These are phyloP conservation scores for Apotomis betuletana DNA, from an alignment of 2,888 invertebrate genomes.

Conservation along the genomic window DNA sequence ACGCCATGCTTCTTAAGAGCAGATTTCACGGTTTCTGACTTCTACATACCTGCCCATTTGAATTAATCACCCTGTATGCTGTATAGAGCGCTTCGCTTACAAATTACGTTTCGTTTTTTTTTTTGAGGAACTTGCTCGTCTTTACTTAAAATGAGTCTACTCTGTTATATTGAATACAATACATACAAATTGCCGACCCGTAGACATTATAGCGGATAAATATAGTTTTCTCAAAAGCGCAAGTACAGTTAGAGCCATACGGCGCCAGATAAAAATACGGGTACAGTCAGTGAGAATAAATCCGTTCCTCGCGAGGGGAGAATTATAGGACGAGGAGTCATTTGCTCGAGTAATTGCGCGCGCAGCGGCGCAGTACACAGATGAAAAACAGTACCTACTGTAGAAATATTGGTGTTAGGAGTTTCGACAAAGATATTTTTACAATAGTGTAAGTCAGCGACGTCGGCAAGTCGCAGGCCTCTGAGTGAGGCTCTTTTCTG, in stretches of 20 bases:
- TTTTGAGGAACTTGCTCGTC: too few species aligned
- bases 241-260: constrained; percentile 29
- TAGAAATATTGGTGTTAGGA: neutral
- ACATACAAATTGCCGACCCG: neutral
- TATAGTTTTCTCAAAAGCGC: constrained; percentile 7
- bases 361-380: constrained; percentile 46
- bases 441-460: too few species aligned
- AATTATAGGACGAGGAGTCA: constrained; percentile 52
- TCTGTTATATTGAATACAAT: constrained; percentile 4
- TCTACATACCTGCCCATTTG: too few species aligned
- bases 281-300: constrained; percentile 40
- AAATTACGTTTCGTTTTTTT: too few species aligned
- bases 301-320: constrained; percentile 30
- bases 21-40: too few species aligned
- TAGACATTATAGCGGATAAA: constrained; percentile 16
- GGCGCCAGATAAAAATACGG: constrained; percentile 31
- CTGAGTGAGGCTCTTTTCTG: too few species aligned
- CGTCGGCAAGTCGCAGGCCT: too few species aligned
- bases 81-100: too few species aligned
- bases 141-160: neutral
- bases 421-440: too few species aligned
- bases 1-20: too few species aligned
- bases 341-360: constrained; percentile 69
- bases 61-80: too few species aligned
- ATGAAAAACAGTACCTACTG: constrained; percentile 1